Evolutionary conservation across 2,888 invertebrate species (phyloP), one percentile per base, ranked within the genome.

Genomic region (Julus scandinavius): DNA sequence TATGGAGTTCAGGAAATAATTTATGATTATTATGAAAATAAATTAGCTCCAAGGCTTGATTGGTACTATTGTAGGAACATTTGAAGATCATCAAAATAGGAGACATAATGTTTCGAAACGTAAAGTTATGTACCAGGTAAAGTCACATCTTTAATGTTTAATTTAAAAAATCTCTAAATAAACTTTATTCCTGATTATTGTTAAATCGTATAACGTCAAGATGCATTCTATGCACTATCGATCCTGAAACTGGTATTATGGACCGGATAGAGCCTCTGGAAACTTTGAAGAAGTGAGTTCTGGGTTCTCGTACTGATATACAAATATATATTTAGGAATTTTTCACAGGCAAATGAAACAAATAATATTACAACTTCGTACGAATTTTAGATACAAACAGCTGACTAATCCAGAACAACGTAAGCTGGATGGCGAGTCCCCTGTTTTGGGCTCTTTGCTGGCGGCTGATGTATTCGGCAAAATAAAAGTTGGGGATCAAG

Each of bases 201-300:
- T 29, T 29, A 92, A 92, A 50, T 54, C 7, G 38, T 58, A n/a
- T 0, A 92, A 92, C 92, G 92, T 91, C 90, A 90, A 95, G 95
- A 90, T 96, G 96, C 91, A 92, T 95, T n/a, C 91, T 96, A 89
- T 95, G 95, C 0, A 96, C 95, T 0, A 94, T 96, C 0, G 94
- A 96, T 91, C 95, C 95, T 0, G 94, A 94, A 90, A 95, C 94
- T 0, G 96, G 95, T 2, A 92, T 93, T 17, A 95, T 94, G 87
- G 92, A 94, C 91, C 90, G 93, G 0, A 93, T 94, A 41, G 95
- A 96, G 91, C 96, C 96, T 0, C 91, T 96, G 84, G 93, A 93
- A 90, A 95, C 95, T 29, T 92, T 96, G 29, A 95, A 93, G 92
- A 93, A 92, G 95, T 96, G 92, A 7, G 58, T 58, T 6, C n/a